Percentiles rank a stretch among this genome's conserved stretches.
These are phyloP conservation scores for Morpho helenor DNA, from an alignment of 2,888 invertebrate genomes.

Conservation along the genomic window DNA sequence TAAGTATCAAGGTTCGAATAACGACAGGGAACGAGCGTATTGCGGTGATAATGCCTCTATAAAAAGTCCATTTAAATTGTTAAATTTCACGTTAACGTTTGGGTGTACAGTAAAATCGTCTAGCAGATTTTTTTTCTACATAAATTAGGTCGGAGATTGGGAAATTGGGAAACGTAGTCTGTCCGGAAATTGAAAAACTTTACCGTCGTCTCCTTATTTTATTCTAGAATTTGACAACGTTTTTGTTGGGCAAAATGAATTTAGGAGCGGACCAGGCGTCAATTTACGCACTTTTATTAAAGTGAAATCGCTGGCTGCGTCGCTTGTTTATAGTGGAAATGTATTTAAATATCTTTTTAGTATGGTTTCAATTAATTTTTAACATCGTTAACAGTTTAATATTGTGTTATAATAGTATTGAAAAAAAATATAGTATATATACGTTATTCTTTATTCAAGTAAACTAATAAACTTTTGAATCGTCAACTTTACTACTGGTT, in stretches of 20 bases:
- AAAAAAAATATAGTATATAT: too few species aligned
- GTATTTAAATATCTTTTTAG: too few species aligned
- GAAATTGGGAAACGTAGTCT: constrained; percentile 64
- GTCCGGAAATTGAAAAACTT: constrained; percentile 77
- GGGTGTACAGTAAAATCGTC: constrained; percentile 68
- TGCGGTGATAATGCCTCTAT: constrained; percentile 56
- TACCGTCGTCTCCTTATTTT: constrained; percentile 50
- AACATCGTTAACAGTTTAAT: too few species aligned
- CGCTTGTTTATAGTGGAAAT: constrained; percentile 27
- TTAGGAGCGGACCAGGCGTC: constrained; percentile 39
- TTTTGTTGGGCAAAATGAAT: constrained; percentile 43
- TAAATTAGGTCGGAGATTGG: constrained; percentile 57
- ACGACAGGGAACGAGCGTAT: constrained; percentile 41
- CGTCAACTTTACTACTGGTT: too few species aligned
- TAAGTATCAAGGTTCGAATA: constrained; percentile 50
- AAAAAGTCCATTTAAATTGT: constrained; percentile 64
- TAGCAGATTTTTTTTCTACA: constrained; percentile 62
- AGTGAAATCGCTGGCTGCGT: constrained; percentile 26
- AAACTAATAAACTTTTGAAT: too few species aligned
- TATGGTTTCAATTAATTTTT: too few species aligned
- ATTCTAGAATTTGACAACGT: constrained; percentile 58
- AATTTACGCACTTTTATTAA: constrained; percentile 44
- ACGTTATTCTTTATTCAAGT: too few species aligned
- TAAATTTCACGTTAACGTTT: constrained; percentile 63
- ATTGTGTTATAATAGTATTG: too few species aligned